Base-by-base conservation (phyloP, 2,797 vertebrate species). In the Typhlichthys subterraneus region DNA sequence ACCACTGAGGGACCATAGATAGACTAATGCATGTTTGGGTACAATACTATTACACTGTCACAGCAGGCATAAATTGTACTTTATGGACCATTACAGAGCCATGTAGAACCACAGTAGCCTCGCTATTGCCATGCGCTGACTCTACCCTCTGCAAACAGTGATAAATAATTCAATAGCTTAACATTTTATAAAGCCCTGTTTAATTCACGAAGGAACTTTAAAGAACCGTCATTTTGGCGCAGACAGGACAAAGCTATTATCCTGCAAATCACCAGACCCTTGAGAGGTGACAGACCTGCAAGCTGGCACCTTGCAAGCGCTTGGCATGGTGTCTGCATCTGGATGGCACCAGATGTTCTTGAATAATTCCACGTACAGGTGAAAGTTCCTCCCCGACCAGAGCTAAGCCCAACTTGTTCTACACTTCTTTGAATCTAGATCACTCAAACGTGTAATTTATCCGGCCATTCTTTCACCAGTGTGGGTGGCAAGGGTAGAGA, bases 301-400 rank as follows among this genome's bases (percentile, higher is more conserved):
- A 75, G 80, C 77, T 83, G 60, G 72, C 87, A 86, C 87, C 87
- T 42, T 88, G 84, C 81, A 68, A 69, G 19, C 62, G 55, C 76
- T 78, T 81, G 79, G 79, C 80, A 75, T 29, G 66, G 45, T 76
- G 63, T 12, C 73, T 59, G 73, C 87, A 86, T 85, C 82, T 84
- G 83, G 73, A 85, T 56, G 0, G 14, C 69, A 67, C 63, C 90
- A 91, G 87, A 88, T 90, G 89, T 83, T 88, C 76, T 58, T 74
- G 82, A 83, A 85, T 84, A 72, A 83, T 85, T 76, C 81, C 69
- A 75, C 72, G 61, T n/a, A 69, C 76, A 82, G 83, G 88, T 89
- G 75, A 87, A 76, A 81, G 85, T 76, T 83, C 71, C 45, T 63
- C 61, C 53, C 61, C 67, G 64, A 65, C 57, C 2, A 47, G 59